Conservation (phyloP, 2,797 vertebrate species). For the Linurgus olivaceus region DNA sequence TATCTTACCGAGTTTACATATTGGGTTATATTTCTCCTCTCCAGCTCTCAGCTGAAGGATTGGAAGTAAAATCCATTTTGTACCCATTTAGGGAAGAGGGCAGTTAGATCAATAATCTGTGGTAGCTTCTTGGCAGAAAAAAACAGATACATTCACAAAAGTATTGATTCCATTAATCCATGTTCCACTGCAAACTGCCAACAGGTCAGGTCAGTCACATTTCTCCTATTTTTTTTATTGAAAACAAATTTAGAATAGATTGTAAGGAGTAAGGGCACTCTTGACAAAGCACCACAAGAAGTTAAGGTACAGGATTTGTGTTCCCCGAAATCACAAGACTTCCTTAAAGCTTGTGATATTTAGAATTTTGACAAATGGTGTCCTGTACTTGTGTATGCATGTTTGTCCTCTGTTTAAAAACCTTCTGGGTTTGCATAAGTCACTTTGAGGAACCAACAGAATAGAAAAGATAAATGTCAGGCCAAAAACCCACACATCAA, state of each 20-base stretch:
- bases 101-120: conserved; percentile 8
- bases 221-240: neutral
- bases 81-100: neutral
- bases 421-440: neutral
- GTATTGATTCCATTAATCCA: neutral
- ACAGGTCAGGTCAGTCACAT: neutral
- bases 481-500: neutral
- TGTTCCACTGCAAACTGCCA: neutral
- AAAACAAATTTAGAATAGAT: neutral
- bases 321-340: neutral
- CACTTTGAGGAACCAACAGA: neutral
- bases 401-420: neutral
- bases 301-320: neutral
- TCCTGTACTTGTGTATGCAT: neutral
- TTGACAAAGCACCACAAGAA: neutral
- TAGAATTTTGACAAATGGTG: neutral
- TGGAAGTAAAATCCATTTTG: neutral
- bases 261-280: neutral
- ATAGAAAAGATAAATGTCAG: neutral
- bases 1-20: neutral
- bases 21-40: neutral
- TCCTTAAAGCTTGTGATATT: neutral
- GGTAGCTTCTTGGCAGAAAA: neutral
- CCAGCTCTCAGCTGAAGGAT: neutral
- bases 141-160: neutral